Percentiles rank a stretch among this genome's conserved stretches.
Evolutionary conservation across 2,797 vertebrate genomes (phyloP).

Genomic region (Champsocephalus esox): DNA sequence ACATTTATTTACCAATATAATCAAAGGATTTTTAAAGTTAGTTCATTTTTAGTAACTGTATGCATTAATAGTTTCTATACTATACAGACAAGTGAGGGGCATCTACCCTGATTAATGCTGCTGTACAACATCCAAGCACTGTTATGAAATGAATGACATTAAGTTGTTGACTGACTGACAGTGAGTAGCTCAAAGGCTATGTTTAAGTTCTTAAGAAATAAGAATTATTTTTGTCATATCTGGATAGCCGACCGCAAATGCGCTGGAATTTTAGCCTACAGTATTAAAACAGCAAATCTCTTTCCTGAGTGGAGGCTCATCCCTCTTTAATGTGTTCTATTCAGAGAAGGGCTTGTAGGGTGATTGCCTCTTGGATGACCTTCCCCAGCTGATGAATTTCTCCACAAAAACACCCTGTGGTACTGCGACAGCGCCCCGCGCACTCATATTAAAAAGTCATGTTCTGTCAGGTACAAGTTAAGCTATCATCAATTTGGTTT

Average conservation of each 20-base stretch:
- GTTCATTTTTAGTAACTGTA: background rate
- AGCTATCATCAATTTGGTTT: conserved; percentile 43
- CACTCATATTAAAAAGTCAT: conserved; percentile 55
- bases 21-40: background rate
- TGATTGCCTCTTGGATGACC: conserved; percentile 56
- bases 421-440: conserved; percentile 17
- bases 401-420: conserved; percentile 27
- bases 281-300: conserved; percentile 58
- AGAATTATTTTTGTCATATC: conserved; percentile 31
- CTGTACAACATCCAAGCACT: background rate
- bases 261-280: conserved; percentile 56
- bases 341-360: conserved; percentile 52
- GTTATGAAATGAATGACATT: conserved; percentile 1
- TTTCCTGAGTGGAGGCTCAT: conserved; percentile 63
- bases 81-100: background rate
- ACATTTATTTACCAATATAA: background rate
- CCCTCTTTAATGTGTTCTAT: conserved; percentile 72
- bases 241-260: conserved; percentile 21
- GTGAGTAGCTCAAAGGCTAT: conserved; percentile 13
- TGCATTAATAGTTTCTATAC: background rate
- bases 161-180: background rate
- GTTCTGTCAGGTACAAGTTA: conserved; percentile 50
- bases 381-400: conserved; percentile 59
- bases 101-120: background rate
- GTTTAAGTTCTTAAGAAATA: conserved; percentile 7